Percentiles rank a stretch among this genome's conserved stretches.
These are phyloP conservation scores for Formicarius rufipectus DNA, from an alignment of 2,113 vertebrate genomes.

Conservation along the genomic window DNA sequence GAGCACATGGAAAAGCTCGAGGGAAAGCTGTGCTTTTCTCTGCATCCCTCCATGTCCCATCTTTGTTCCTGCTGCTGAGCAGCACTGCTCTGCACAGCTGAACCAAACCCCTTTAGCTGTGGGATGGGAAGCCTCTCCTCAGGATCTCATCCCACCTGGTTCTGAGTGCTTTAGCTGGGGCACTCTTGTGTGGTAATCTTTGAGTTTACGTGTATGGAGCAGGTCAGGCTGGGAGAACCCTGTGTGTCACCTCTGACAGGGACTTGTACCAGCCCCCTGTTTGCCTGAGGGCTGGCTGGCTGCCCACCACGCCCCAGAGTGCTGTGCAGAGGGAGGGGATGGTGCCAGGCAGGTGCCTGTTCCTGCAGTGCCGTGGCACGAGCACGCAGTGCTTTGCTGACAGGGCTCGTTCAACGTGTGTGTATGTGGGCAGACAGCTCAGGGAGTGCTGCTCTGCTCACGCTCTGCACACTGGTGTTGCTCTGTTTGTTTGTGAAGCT, in stretches of 20 bases:
- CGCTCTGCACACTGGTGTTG: not conserved
- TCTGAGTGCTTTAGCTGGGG: not conserved
- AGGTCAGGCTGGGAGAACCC: not conserved
- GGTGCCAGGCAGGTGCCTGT: not conserved
- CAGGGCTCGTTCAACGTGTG: not conserved
- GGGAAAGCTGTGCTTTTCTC: not conserved
- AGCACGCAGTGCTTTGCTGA: not conserved
- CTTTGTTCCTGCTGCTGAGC: not conserved
- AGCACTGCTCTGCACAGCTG: not conserved
- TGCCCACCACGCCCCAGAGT: not conserved
- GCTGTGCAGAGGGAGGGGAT: not conserved
- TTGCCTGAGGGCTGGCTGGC: not conserved
- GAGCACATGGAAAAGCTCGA: not conserved
- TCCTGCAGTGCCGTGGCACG: not conserved
- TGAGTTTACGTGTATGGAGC: accelerated
- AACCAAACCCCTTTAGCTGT: not conserved
- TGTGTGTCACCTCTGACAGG: not conserved
- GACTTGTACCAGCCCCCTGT: not conserved
- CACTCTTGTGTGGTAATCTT: not conserved
- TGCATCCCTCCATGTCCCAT: not conserved
- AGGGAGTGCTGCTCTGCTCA: not conserved
- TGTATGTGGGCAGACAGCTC: not conserved
- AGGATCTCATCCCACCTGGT: not conserved
- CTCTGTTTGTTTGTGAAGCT: constrained; percentile 23
- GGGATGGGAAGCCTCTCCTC: not conserved